Base-by-base conservation (phyloP, 1,140 invertebrate species). In the Formica selysi region DNA sequence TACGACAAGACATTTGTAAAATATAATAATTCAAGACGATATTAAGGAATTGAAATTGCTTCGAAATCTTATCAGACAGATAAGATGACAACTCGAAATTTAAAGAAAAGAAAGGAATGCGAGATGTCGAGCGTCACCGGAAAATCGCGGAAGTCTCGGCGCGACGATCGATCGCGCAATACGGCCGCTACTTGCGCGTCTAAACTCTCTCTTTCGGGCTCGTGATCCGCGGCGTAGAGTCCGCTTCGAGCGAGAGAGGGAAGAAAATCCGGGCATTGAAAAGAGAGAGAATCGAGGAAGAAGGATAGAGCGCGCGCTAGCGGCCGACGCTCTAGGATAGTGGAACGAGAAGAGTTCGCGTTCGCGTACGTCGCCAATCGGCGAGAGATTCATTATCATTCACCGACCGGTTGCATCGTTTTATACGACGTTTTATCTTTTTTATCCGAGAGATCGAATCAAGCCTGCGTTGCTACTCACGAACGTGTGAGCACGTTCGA, bases 131-230 rank as follows among this genome's bases (percentile, higher is more conserved):
- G 64, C 32, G 16, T 70, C n/a, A 70, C 16, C 62, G 76, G 78
- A 57, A 80, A 80, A 57, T 57, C 48, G 48, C 62, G 76, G 76
- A 68, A 79, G 62, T 79, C 62, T 65, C 76, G 7, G 26, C 16
- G 62, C 22, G 57, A n/a, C 78, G 78, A 80, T 80, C 78, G 78
- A 80, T 80, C 78, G 65, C 78, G 78, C 78, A 80, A 80, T 36
- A 68, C 13, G 62, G 62, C 29, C 13, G 13, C 71, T 57, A 36
- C 36, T 76, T 26, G 70, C 70, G 19, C 57, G 73, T 61, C 54
- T 62, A 38, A 38, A 68, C 78, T 80, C 78, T 80, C 78, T 80
- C 64, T 80, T 80, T 80, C 78, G 78, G 65, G 59, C 64, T 70
- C 78, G 13, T 64, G 13, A 65, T 70, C 29, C 78, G 64, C 36